Percentiles rank a stretch among this genome's conserved stretches.
Evolutionary conservation across 2,113 vertebrate genomes (phyloP).

Genomic region (Nestor notabilis): DNA sequence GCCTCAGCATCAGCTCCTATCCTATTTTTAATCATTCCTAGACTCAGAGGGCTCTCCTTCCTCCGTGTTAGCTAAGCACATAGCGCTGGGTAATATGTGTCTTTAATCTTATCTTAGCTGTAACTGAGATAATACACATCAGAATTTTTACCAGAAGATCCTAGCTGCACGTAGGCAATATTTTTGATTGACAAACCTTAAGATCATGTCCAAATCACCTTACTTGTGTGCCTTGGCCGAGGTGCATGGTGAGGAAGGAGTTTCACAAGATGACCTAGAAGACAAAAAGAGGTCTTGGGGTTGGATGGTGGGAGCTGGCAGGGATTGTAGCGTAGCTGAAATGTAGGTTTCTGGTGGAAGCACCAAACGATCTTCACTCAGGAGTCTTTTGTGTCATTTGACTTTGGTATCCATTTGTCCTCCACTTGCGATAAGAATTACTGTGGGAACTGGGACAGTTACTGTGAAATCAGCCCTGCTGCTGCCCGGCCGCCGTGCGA

Average conservation of each 20-base stretch:
- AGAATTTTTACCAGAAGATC: slow-evolving; percentile 20
- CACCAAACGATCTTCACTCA: background rate
- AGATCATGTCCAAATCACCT: background rate
- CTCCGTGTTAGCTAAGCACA: slow-evolving; percentile 8
- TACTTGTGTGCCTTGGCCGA: background rate
- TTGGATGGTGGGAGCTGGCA: background rate
- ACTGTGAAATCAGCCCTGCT: background rate
- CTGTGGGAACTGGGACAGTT: background rate
- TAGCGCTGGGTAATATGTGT: slow-evolving; percentile 47
- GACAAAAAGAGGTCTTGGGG: background rate
- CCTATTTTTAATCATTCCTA: slow-evolving; percentile 61
- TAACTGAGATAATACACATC: slow-evolving; percentile 44
- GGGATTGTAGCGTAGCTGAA: background rate
- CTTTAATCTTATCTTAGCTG: slow-evolving; percentile 68
- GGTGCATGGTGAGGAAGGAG: background rate
- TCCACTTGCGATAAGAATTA: background rate
- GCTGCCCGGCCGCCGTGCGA: fast-evolving
- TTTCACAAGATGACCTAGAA: background rate
- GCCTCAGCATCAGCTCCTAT: slow-evolving; percentile 58
- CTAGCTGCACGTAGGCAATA: slow-evolving; percentile 28
- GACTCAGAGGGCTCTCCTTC: slow-evolving; percentile 57
- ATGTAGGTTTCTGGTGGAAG: background rate
- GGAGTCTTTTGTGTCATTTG: background rate
- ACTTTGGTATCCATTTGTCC: background rate
- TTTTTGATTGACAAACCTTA: slow-evolving; percentile 47